Percentiles rank a stretch among this genome's conserved stretches.
Conservation (phyloP, 1,140 invertebrate species). For the Papilio xuthus region DNA sequence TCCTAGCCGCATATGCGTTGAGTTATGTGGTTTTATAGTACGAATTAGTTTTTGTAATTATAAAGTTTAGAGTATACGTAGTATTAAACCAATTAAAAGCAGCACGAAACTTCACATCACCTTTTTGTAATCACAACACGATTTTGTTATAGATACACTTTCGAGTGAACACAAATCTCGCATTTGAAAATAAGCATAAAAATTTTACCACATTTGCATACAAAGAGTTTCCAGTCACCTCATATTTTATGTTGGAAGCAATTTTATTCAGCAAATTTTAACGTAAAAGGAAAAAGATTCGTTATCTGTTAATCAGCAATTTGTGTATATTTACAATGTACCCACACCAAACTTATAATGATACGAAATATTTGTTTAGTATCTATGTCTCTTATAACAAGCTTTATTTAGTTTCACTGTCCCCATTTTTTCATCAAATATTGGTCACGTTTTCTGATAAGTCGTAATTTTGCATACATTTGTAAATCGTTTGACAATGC, state of each 20-base stretch:
- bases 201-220: conserved; percentile 14
- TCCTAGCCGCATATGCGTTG: neutral
- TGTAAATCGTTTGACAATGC: no score
- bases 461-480: no score
- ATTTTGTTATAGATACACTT: no score
- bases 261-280: conserved; percentile 12
- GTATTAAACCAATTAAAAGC: neutral
- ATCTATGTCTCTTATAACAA: no score
- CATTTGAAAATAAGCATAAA: neutral
- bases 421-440: no score
- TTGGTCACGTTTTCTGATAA: no score
- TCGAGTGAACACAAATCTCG: conserved; percentile 18
- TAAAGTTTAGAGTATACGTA: neutral
- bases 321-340: neutral
- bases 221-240: conserved; percentile 13
- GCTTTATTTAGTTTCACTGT: no score
- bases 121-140: no score
- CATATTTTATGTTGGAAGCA: conserved; percentile 33
- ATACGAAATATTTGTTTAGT: no score
- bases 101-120: neutral
- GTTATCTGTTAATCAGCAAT: neutral
- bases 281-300: conserved; percentile 4
- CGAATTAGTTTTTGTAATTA: neutral
- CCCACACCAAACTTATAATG: no score
- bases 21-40: neutral